Evolutionary conservation across 2,888 invertebrate species (phyloP).

Genomic region (Drosophila vallismaia): DNA sequence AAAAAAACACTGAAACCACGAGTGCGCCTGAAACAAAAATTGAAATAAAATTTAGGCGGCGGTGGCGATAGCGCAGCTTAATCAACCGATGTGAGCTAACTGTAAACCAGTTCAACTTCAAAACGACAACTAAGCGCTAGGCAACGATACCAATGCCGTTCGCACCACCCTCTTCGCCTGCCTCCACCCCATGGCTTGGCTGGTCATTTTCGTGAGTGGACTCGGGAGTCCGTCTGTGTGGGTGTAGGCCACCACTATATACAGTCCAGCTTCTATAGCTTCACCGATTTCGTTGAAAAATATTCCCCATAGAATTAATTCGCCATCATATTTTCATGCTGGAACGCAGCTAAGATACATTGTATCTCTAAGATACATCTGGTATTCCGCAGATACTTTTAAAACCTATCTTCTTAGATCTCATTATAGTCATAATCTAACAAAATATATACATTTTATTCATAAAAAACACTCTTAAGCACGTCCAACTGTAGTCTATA

Average conservation of each 20-base stretch:
- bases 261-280: slow-evolving; percentile 5
- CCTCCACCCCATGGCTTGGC: slow-evolving; percentile 32
- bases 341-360: neutral
- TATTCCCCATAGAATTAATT: neutral
- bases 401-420: too few relatives aligned
- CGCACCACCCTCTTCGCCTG: slow-evolving; percentile 12
- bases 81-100: slow-evolving; percentile 48
- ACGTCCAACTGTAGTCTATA: slow-evolving; percentile 9
- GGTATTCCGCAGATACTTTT: neutral
- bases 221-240: slow-evolving; percentile 26
- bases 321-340: neutral
- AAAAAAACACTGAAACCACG: slow-evolving; percentile 33
- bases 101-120: slow-evolving; percentile 80
- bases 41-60: slow-evolving; percentile 4
- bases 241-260: slow-evolving; percentile 11
- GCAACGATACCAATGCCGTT: slow-evolving; percentile 46
- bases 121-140: slow-evolving; percentile 68
- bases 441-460: neutral
- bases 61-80: slow-evolving; percentile 15
- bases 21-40: slow-evolving; percentile 3
- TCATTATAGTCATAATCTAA: neutral
- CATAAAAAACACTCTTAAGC: neutral
- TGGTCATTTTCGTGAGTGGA: slow-evolving; percentile 71
- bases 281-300: neutral
- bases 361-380: neutral